Percentiles rank a stretch among this genome's conserved stretches.
Evolutionary conservation across 92 coral and sea anemone genomes (phyloP).

Genomic region (Chrysogorgia sp.): DNA sequence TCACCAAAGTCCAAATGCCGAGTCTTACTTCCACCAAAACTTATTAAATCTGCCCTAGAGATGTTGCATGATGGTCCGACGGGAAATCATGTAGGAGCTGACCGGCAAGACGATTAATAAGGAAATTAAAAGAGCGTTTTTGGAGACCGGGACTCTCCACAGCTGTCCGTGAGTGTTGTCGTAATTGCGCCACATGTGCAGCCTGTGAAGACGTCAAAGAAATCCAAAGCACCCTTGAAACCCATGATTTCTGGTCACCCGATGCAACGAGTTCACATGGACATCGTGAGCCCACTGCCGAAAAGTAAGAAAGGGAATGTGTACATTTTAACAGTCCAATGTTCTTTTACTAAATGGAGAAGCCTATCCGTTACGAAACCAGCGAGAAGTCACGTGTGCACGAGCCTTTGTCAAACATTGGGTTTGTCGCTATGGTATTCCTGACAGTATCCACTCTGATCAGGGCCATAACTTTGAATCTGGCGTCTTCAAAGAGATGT

Average conservation of each 20-base stretch:
- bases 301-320: background rate
- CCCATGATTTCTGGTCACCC: slow-evolving; percentile 37
- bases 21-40: slow-evolving; percentile 47
- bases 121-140: slow-evolving; percentile 48
- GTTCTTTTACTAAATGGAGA: slow-evolving; percentile 31
- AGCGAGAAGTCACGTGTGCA: slow-evolving; percentile 56
- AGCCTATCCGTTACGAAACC: slow-evolving; percentile 52
- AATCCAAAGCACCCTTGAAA: slow-evolving; percentile 9
- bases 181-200: background rate
- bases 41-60: slow-evolving; percentile 30
- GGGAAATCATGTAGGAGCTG: slow-evolving; percentile 46
- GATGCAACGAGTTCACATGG: slow-evolving; percentile 49
- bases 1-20: slow-evolving; percentile 30
- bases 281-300: slow-evolving; percentile 6
- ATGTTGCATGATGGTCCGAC: slow-evolving; percentile 46
- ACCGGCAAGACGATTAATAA: no score
- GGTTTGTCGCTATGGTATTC: slow-evolving; percentile 50
- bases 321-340: slow-evolving; percentile 13
- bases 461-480: slow-evolving; percentile 63
- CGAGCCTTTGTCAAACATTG: slow-evolving; percentile 13
- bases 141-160: slow-evolving; percentile 47
- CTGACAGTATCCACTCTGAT: slow-evolving; percentile 54
- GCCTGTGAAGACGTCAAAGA: slow-evolving; percentile 36
- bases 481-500: slow-evolving; percentile 55
- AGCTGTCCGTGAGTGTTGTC: slow-evolving; percentile 10